Evolutionary conservation across 1,140 invertebrate genomes (phyloP), one percentile per base, ranked within the genome.

Genomic region (Drosophila tropicalis): DNA sequence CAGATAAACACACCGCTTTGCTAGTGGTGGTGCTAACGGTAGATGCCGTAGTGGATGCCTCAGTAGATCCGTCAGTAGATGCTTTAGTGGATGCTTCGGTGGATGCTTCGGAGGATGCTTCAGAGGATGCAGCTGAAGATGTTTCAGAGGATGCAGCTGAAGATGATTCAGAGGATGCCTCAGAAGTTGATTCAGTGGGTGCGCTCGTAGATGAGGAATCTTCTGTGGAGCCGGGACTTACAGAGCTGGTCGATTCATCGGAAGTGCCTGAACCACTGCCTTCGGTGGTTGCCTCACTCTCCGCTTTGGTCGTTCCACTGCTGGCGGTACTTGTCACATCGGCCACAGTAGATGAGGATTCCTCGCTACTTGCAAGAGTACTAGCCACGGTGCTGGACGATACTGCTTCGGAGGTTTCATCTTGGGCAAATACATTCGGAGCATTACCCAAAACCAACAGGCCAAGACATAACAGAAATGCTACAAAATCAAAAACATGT

Each of bases 391-490:
- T 39, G 36, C 10, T 6, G 44, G 64, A 64, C 4, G 10, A 4
- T 1, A 10, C 22, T 3, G 70, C 39, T 3, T 29, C 64, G 10
- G 34, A 12, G 4, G 13, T 5, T 2, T 15, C 36, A 3, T 55
- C 55, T 4, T 39, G 10, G 10, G 62, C 47, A 22, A 19, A 55
- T 7, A 70, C 4, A 13, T 15, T 62, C 29, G 67, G 70, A 17
- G 65, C 55, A 17, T 40, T 34, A 47, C 47, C 7, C n/a, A 87
- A 25, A 4, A 66, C 83, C 44, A 85, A 34, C 0, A 85, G 60
- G 15, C 70, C 71, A 2, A 68, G 32, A 36, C 82, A 72, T 39
- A 76, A 55, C 29, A 79, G 1, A 5, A 68, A 10, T 44, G 22
- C 82, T 85, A 17, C 6, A 10, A 32, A 7, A 17, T 6, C 5